These are phyloP conservation scores for Gordius sp. DNA, from an alignment of 2,888 invertebrate species.

Conservation along the genomic window DNA sequence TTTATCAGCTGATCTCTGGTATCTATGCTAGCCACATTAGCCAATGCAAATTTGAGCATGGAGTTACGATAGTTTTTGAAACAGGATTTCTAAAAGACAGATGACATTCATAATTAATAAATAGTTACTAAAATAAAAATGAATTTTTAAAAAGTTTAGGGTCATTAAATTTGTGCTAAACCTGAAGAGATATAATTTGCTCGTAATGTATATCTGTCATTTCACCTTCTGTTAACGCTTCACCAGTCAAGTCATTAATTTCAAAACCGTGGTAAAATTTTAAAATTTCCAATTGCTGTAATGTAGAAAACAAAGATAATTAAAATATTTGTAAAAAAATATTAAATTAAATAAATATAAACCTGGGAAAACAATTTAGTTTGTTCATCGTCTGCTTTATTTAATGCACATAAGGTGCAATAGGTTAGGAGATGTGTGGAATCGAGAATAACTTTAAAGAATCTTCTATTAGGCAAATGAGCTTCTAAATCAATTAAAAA, in stretches of 20 bases:
- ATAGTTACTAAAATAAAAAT: conserved; percentile 9
- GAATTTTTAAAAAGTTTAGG: not conserved
- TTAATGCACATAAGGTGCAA: conserved; percentile 51
- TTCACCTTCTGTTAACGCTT: conserved; percentile 66
- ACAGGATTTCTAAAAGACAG: conserved; percentile 47
- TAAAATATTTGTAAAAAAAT: conserved; percentile 7
- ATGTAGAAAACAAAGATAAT: conserved; percentile 24
- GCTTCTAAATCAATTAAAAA: conserved; percentile 83
- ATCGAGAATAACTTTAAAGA: conserved; percentile 81
- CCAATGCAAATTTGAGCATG: conserved; percentile 55
- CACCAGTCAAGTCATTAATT: conserved; percentile 80
- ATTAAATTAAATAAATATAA: not conserved
- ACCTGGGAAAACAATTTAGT: conserved; percentile 43
- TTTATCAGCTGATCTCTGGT: conserved; percentile 52
- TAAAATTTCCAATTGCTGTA: conserved; percentile 65
- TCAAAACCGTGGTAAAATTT: conserved; percentile 89
- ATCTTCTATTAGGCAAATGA: conserved; percentile 67
- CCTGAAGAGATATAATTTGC: conserved; percentile 63
- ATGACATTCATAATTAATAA: conserved; percentile 11
- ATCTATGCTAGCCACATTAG: conserved; percentile 83
- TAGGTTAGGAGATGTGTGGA: conserved; percentile 72
- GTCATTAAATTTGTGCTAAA: conserved; percentile 26
- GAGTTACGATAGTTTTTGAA: conserved; percentile 59
- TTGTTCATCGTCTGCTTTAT: conserved; percentile 32
- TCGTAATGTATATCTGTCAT: conserved; percentile 77